These are phyloP conservation scores for Drosophila lacicola DNA, from an alignment of 2,888 invertebrate species.

Conservation along the genomic window DNA sequence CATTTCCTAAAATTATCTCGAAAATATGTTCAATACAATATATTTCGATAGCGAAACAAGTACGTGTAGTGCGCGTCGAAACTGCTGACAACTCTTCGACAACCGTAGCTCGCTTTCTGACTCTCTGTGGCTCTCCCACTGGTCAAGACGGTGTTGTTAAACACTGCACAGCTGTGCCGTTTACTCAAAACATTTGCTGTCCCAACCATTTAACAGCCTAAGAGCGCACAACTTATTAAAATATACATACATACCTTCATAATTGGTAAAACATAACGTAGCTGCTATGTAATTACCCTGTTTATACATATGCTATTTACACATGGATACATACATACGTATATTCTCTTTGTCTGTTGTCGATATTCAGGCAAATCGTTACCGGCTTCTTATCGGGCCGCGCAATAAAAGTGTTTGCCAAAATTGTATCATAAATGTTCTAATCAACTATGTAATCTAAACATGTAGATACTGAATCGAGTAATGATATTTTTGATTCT, in stretches of 20 bases:
- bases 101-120: neutral
- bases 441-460: conserved; percentile 48
- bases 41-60: neutral
- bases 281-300: conserved; percentile 1
- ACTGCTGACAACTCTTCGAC: conserved; percentile 49
- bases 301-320: neutral
- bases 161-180: conserved; percentile 56
- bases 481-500: conserved; percentile 35
- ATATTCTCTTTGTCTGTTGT: conserved; percentile 30
- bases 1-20: neutral
- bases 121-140: conserved; percentile 25
- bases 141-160: conserved; percentile 59
- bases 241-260: conserved; percentile 24
- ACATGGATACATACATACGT: conserved; percentile 7
- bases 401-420: conserved; percentile 43
- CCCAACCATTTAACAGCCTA: conserved; percentile 25
- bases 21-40: neutral
- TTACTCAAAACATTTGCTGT: conserved; percentile 41
- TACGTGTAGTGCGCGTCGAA: neutral
- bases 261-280: conserved; percentile 3
- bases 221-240: conserved; percentile 35
- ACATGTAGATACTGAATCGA: conserved; percentile 29
- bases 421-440: conserved; percentile 60
- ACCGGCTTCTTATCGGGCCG: conserved; percentile 37
- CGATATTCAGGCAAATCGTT: conserved; percentile 13